Evolutionary conservation across 53 echinoderm and acorn worm species (phyloP), one percentile per base, ranked within the genome.

Genomic region (Actinopyga echinites): DNA sequence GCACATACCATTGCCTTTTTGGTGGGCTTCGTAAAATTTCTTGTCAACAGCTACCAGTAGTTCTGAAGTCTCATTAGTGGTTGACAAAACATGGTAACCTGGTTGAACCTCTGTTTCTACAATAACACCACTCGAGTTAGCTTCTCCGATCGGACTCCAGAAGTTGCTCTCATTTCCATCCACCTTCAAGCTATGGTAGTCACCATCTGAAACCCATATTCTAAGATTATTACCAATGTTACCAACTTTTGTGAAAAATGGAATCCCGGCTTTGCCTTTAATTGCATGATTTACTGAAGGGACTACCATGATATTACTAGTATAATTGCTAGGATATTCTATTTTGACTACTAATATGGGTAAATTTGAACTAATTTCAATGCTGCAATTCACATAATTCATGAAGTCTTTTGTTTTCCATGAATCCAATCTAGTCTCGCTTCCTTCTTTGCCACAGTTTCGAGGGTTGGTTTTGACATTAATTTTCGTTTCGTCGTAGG

Each of bases 141-240:
- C 44, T 40, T 71, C 12, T 20, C 34, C 24, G 25, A 71, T 28
- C 15, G 40, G 11, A 22, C 21, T 71, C 71, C 71, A 71, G 26
- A 21, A 1, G n/a, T 21, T 26, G 40, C 25, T 21, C 7, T 8
- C 9, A 21, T 36, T 2, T 19, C 24, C 34, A 21, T 71, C 44
- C 9, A 71, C 19, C 8, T 25, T n/a, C 25, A 71, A 23, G 1
- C 19, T 26, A 12, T 71, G 7, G 21, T 71, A 37, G 10, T 71
- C 15, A 24, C 71, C 71, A 71, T 71, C 22, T 8, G 71, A 71
- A 71, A 71, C 34, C 71, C 44, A 71, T 40, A 71, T 40, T 23
- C 71, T 40, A 25, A 71, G 13, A 26, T 24, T 71, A n/a, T 30
- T 7, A 10, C 21, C 45, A 44, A 44, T 10, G 24, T 19, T 40